Evolutionary conservation across 2,113 vertebrate genomes (phyloP), one percentile per base, ranked within the genome.

Genomic region (Melanocharis versteri): DNA sequence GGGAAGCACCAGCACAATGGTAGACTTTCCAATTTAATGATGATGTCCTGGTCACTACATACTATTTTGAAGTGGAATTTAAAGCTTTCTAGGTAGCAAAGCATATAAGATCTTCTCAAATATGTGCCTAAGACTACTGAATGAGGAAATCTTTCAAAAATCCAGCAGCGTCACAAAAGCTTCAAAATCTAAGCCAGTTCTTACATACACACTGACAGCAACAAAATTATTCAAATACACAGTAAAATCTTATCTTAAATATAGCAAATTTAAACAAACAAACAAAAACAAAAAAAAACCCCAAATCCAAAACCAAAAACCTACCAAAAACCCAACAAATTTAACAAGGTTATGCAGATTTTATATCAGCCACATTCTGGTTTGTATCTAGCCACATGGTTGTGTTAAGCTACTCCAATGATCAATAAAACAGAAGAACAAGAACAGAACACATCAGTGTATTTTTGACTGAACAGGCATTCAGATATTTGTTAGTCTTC

Each of bases 311-410:
- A n/a, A 13, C 7, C 33, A 66, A 62, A 62, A 57, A 44, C 2
- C 6, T 64, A 56, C 15, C 26, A 31, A 28, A 39, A 11, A 0
- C 3, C 13, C 10, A 7, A 8, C 31, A 91, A 19, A 2, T 31
- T 84, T 28, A 51, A 40, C 19, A 31, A 14, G 10, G 20, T 76
- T 37, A 61, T 30, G 5, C 27, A 78, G 19, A 13, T 33, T 27
- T 87, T 45, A 0, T 2, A 54, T 62, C 8, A 68, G 16, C 13
- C 39, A 64, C 18, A 19, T 24, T 40, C 11, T 53, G 11, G 4
- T 53, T 47, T 87, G 13, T 35, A 68, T 20, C 39, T 58, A 72
- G n/a, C 2, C 44, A 61, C 19, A 18, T 6, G 9, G 21, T 31
- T 70, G 24, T 15, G 7, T 50, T 24, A 77, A 89, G 24, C 21